Conservation (phyloP, 2,888 invertebrate genomes). For the Phalera bucephala region DNA sequence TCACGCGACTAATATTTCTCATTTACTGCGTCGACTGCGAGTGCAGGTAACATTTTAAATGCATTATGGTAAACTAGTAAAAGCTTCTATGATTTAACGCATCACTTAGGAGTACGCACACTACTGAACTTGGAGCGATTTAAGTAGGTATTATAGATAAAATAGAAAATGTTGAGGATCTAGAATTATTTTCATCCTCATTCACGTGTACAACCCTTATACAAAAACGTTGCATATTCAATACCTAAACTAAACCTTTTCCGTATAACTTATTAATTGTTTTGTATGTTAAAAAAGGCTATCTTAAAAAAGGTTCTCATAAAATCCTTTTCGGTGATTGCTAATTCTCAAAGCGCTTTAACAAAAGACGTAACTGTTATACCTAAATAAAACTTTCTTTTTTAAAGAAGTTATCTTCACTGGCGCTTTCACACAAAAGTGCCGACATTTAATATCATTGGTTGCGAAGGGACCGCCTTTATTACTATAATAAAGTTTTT, state of each 20-base stretch:
- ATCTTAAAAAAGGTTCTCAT: conserved; percentile 10
- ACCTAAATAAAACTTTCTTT: conserved; percentile 67
- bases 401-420: conserved; percentile 43
- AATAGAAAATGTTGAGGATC: too few relatives aligned
- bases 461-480: conserved; percentile 61
- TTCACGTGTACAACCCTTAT: too few relatives aligned
- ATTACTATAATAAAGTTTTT: conserved; percentile 49
- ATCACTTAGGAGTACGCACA: too few relatives aligned
- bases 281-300: conserved; percentile 8
- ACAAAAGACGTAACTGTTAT: conserved; percentile 62
- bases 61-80: conserved; percentile 27
- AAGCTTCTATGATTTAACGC: conserved; percentile 22
- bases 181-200: too few relatives aligned
- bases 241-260: too few relatives aligned
- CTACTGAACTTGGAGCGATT: too few relatives aligned
- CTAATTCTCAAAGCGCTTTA: conserved; percentile 30
- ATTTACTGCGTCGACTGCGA: conserved; percentile 24
- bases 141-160: too few relatives aligned
- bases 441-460: conserved; percentile 70
- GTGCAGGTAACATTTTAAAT: conserved; percentile 32
- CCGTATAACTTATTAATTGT: too few relatives aligned
- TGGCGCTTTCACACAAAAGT: conserved; percentile 57
- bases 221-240: too few relatives aligned
- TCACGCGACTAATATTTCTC: conserved; percentile 48
- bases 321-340: conserved; percentile 34